Base-by-base conservation (phyloP, 2,113 vertebrate species). In the Nicator chloris region DNA sequence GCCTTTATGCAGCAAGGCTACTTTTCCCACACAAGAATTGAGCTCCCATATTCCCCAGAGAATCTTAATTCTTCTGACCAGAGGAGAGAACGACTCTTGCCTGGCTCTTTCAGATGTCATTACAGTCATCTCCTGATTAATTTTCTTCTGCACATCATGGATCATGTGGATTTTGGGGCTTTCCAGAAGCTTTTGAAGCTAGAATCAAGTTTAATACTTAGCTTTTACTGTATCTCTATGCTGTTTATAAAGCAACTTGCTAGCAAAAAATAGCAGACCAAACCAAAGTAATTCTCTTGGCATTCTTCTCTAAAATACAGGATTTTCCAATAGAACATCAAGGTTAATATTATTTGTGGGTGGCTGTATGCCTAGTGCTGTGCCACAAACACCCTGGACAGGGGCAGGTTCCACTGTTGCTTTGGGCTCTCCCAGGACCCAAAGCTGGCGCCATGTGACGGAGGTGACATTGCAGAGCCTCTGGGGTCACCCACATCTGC, bases 141-240 rank as follows among this genome's bases (percentile, higher is more conserved):
- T 96, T 96, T 97, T 98, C 92, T 93, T 98, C 92, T 97, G 92
- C 75, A 97, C 82, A 17, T 98, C 94, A 84, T 80, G 91, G 86
- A 98, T 98, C 98, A 97, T 98, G 77, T 98, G 97, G 53, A 97
- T 97, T 96, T 98, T 97, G 33, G 97, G 89, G 85, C 92, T 98
- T 97, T 98, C 98, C 95, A 98, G 94, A 84, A 98, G 97, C 39
- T 98, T 98, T 92, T 98, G 96, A 88, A 99, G 95, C 98, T 98
- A 69, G 33, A 95, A 70, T 66, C 35, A 77, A 42, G 28, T 50
- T 64, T 75, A 87, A 87, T 76, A 73, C n/a, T 50, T 37, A 75
- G 53, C 22, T 86, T 20, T 42, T 53, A 49, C 42, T 77, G 3
- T 77, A 71, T 49, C 14, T 86, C 37, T 84, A 19, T 40, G 22